These are phyloP conservation scores for Neoniphon sammara DNA, from an alignment of 2,797 vertebrate genomes.

Conservation along the genomic window DNA sequence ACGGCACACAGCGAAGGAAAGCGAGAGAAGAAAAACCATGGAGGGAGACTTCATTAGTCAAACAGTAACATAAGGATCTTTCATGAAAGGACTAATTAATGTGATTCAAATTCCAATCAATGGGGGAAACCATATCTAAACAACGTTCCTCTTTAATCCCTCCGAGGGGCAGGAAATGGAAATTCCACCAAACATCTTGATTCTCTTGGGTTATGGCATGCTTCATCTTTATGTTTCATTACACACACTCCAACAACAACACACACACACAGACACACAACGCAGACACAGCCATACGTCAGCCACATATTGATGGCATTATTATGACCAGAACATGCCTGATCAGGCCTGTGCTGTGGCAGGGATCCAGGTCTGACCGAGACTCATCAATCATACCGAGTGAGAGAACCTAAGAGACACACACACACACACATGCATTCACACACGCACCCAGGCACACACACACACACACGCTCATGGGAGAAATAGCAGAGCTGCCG, in stretches of 20 bases:
- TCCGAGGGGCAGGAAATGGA: conserved; percentile 62
- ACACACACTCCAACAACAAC: conserved; percentile 23
- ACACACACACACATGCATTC: conserved; percentile 23
- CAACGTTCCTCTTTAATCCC: conserved; percentile 62
- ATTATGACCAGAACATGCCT: conserved; percentile 81
- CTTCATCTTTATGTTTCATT: conserved; percentile 67
- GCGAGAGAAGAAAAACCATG: conserved; percentile 52
- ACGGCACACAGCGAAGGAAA: conserved; percentile 38
- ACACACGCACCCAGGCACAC: conserved; percentile 9
- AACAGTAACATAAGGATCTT: conserved; percentile 67
- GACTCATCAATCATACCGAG: conserved; percentile 78
- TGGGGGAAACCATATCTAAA: conserved; percentile 61
- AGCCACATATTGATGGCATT: conserved; percentile 79
- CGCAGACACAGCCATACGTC: conserved; percentile 46
- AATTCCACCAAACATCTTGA: conserved; percentile 62
- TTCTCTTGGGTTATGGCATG: conserved; percentile 54
- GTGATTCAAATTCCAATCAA: conserved; percentile 71
- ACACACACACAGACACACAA: conserved; percentile 27
- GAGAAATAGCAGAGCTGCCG: conserved; percentile 58
- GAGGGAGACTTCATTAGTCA: conserved; percentile 70
- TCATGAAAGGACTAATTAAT: conserved; percentile 76
- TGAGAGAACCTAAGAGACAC: conserved; percentile 58
- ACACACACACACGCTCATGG: conserved; percentile 28
- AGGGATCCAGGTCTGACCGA: conserved; percentile 70
- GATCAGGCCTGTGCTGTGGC: conserved; percentile 73